Evolutionary conservation across 2,113 vertebrate species (phyloP).

Genomic region (Ciconia stormi): DNA sequence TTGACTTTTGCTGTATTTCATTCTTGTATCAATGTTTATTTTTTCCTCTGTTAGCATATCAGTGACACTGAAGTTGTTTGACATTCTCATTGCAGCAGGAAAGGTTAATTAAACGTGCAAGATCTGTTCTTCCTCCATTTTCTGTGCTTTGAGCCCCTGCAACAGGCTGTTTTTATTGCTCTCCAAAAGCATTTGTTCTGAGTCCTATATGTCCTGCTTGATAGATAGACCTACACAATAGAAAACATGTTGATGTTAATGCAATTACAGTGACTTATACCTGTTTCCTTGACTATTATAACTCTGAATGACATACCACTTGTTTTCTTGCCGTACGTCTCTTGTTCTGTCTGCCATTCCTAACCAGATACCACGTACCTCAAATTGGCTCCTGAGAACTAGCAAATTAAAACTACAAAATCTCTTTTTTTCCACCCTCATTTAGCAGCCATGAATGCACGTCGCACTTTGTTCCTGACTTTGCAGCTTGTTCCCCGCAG

Average conservation of each 20-base stretch:
- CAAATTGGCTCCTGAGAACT: not conserved
- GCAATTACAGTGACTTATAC: not conserved
- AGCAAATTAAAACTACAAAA: not conserved
- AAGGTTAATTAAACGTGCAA: slow-evolving; percentile 55
- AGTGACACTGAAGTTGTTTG: slow-evolving; percentile 9
- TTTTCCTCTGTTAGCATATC: not conserved
- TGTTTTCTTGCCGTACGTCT: not conserved
- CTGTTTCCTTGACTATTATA: not conserved
- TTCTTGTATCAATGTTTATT: not conserved
- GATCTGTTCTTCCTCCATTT: not conserved
- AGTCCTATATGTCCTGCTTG: not conserved
- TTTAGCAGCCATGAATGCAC: not conserved
- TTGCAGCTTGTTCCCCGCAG: not conserved
- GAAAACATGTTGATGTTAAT: not conserved
- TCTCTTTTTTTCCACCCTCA: not conserved
- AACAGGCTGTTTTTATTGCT: not conserved
- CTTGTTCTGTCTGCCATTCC: not conserved
- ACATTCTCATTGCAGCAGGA: slow-evolving; percentile 5
- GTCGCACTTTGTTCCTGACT: not conserved
- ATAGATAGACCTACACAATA: not conserved
- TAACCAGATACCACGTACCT: not conserved
- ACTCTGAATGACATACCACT: not conserved
- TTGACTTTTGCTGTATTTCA: not conserved
- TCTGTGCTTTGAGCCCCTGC: not conserved
- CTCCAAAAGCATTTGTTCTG: not conserved